Conservation (phyloP, 1,140 invertebrate species). For the Armadillidium nasatum region DNA sequence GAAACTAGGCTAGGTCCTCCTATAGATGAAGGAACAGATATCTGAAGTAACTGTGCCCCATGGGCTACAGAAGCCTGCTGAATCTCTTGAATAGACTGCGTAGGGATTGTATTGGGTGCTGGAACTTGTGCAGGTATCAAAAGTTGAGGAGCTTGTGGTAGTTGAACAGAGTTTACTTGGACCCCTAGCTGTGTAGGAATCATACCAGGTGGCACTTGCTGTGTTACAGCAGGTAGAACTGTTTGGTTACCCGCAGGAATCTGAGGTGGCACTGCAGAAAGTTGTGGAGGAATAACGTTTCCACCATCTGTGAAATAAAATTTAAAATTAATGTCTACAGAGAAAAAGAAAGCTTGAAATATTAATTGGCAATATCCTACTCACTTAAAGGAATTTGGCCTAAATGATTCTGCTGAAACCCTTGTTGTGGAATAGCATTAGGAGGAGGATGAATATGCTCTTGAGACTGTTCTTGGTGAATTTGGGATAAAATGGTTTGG, state of each 20-base stretch:
- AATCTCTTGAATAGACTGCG: conserved; percentile 27
- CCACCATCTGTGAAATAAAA: conserved; percentile 28
- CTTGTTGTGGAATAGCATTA: not conserved
- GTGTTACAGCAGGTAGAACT: conserved; percentile 26
- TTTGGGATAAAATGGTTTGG: conserved; percentile 33
- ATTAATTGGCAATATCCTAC: not conserved
- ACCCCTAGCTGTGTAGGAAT: conserved; percentile 28
- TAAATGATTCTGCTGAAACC: not conserved
- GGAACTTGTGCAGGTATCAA: conserved; percentile 30
- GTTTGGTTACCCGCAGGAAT: conserved; percentile 29
- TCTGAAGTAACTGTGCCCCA: conserved; percentile 28
- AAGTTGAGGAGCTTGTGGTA: conserved; percentile 5
- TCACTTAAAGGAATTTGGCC: not conserved
- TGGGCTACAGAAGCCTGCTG: conserved; percentile 32
- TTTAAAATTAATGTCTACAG: too few species aligned
- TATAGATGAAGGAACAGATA: conserved; percentile 26
- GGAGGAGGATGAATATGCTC: not conserved
- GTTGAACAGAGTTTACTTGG: not conserved
- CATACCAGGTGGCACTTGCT: conserved; percentile 21
- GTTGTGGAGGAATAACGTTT: conserved; percentile 27
- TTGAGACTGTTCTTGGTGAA: conserved; percentile 9
- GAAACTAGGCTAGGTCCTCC: conserved; percentile 17
- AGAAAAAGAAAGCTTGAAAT: too few species aligned
- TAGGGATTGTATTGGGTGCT: conserved; percentile 29
- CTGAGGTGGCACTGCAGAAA: conserved; percentile 23